phyloP scores from a whole-genome alignment of 64 coral and sea anemone species.

The Dendrophyllia cribrosa region DNA sequence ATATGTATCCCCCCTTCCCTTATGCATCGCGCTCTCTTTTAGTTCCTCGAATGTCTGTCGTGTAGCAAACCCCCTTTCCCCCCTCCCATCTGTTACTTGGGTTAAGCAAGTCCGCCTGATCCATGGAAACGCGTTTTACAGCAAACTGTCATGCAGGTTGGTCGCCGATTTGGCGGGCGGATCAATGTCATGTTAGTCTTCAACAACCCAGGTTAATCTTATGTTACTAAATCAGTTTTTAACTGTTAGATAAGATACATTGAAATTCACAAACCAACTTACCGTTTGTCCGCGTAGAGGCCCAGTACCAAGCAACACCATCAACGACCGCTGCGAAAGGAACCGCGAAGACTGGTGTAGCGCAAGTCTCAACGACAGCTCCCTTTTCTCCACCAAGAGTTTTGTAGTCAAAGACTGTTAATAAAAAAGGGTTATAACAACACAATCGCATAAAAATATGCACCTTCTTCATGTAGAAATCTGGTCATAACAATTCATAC shows the following conservation, averaged over 20 bases:
- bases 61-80: too few relatives aligned
- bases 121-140: too few relatives aligned
- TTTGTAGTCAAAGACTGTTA: not conserved
- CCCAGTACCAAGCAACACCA: not conserved
- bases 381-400: not conserved
- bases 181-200: too few relatives aligned
- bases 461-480: too few relatives aligned
- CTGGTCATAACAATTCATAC: too few relatives aligned
- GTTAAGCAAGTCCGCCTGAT: too few relatives aligned
- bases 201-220: too few relatives aligned
- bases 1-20: not conserved
- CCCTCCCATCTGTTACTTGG: too few relatives aligned
- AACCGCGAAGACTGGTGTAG: not conserved
- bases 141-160: too few relatives aligned
- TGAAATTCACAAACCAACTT: not conserved
- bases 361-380: not conserved
- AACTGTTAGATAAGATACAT: not conserved
- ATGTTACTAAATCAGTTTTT: not conserved
- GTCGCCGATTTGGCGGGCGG: too few relatives aligned
- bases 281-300: not conserved
- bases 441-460: not conserved
- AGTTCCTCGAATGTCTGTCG: too few relatives aligned
- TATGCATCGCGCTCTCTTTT: too few relatives aligned
- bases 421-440: not conserved
- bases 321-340: not conserved